Evolutionary conservation across 1,140 invertebrate genomes (phyloP).

Genomic region (Brachionus koreanus): DNA sequence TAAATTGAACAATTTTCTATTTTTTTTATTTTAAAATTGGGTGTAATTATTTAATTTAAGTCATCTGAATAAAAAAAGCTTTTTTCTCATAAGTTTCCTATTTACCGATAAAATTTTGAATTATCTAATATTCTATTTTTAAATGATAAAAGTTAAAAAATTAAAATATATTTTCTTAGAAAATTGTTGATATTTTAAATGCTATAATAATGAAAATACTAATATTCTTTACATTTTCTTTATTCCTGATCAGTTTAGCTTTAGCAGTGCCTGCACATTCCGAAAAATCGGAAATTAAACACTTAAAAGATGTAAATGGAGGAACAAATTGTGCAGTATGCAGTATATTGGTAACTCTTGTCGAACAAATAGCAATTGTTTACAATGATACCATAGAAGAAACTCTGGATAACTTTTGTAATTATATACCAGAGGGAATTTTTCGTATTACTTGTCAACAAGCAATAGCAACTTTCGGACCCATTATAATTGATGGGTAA

Average conservation of each 20-base stretch:
- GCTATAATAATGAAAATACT: neutral
- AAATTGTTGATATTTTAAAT: neutral
- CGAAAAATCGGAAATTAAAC: neutral
- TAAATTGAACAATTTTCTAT: neutral
- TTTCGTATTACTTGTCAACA: constrained; percentile 47
- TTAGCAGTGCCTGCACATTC: neutral
- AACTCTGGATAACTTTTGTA: constrained; percentile 50
- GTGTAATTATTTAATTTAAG: neutral
- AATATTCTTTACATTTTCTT: neutral
- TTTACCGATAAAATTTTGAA: neutral
- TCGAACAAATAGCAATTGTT: constrained; percentile 51
- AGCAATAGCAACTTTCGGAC: constrained; percentile 47
- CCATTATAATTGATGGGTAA: constrained; percentile 48
- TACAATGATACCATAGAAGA: constrained; percentile 51
- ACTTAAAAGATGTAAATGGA: neutral
- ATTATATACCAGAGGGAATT: constrained; percentile 46
- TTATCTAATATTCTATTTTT: neutral
- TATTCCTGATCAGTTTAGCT: neutral
- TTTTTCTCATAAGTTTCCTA: neutral
- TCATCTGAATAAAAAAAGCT: neutral
- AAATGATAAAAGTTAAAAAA: neutral
- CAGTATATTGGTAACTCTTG: constrained; percentile 51
- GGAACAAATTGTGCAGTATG: constrained; percentile 49
- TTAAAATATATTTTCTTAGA: neutral
- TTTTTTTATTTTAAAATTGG: neutral